These are phyloP conservation scores for Cantharis nigra DNA, from an alignment of 2,888 invertebrate genomes.

Conservation along the genomic window DNA sequence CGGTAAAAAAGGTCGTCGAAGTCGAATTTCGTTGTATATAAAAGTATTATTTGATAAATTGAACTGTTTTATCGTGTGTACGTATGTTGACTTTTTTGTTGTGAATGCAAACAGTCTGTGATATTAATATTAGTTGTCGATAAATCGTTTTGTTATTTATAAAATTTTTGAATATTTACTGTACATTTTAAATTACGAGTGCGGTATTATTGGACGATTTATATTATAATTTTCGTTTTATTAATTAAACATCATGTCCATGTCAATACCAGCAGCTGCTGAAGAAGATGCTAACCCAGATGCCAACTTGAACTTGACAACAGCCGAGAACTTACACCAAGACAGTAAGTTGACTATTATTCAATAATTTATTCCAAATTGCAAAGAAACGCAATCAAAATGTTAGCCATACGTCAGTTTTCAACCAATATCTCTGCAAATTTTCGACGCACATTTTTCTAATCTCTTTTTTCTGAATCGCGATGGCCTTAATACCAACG, in stretches of 20 bases:
- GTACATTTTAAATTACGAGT: slow-evolving; percentile 21
- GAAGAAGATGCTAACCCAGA: slow-evolving; percentile 19
- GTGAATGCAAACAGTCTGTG: slow-evolving; percentile 65
- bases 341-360: slow-evolving; percentile 23
- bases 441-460: not conserved
- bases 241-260: slow-evolving; percentile 22
- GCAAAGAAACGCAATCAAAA: not conserved
- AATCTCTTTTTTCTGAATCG: not conserved
- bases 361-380: not conserved
- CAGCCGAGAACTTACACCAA: slow-evolving; percentile 15
- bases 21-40: slow-evolving; percentile 35
- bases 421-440: not conserved
- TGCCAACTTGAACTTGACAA: slow-evolving; percentile 12
- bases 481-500: not conserved
- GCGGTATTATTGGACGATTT: slow-evolving; percentile 6
- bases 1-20: slow-evolving; percentile 19
- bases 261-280: slow-evolving; percentile 23
- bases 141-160: slow-evolving; percentile 31
- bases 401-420: not conserved
- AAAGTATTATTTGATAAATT: slow-evolving; percentile 33
- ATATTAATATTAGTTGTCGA: slow-evolving; percentile 58
- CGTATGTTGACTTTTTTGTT: slow-evolving; percentile 61
- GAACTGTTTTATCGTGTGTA: slow-evolving; percentile 40
- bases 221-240: slow-evolving; percentile 4
- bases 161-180: slow-evolving; percentile 27